These are phyloP conservation scores for Aricia artaxerxes DNA, from an alignment of 2,888 invertebrate species.

Conservation along the genomic window DNA sequence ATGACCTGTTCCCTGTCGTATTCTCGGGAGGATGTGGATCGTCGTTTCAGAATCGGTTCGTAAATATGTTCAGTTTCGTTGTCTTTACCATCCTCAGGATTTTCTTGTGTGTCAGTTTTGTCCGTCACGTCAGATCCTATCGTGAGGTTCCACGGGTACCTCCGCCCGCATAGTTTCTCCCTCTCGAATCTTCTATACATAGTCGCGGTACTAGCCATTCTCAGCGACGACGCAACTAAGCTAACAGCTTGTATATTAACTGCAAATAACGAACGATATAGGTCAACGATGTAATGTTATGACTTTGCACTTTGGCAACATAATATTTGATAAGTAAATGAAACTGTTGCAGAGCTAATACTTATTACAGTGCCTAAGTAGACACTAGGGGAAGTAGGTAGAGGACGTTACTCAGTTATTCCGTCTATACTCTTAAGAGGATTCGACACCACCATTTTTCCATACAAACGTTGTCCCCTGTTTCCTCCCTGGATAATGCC, in stretches of 20 bases:
- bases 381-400: neutral
- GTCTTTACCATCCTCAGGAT: constrained; percentile 44
- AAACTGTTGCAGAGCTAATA: constrained; percentile 15
- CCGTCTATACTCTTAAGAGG: neutral
- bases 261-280: constrained; percentile 51
- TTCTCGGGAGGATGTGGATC: constrained; percentile 46
- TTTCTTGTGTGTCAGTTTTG: constrained; percentile 55
- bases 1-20: constrained; percentile 45
- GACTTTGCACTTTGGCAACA: neutral
- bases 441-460: no score
- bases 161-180: constrained; percentile 85
- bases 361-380: neutral
- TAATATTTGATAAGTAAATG: constrained; percentile 21
- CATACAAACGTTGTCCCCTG: no score
- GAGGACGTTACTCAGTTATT: neutral
- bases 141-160: constrained; percentile 84
- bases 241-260: constrained; percentile 85
- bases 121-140: constrained; percentile 42
- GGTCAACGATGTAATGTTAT: constrained; percentile 11
- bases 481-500: no score
- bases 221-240: constrained; percentile 83
- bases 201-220: constrained; percentile 86
- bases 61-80: constrained; percentile 53
- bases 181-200: constrained; percentile 89
- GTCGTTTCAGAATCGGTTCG: constrained; percentile 54